Conservation (phyloP, 2,888 invertebrate species). For the Oxycera nigricornis region DNA sequence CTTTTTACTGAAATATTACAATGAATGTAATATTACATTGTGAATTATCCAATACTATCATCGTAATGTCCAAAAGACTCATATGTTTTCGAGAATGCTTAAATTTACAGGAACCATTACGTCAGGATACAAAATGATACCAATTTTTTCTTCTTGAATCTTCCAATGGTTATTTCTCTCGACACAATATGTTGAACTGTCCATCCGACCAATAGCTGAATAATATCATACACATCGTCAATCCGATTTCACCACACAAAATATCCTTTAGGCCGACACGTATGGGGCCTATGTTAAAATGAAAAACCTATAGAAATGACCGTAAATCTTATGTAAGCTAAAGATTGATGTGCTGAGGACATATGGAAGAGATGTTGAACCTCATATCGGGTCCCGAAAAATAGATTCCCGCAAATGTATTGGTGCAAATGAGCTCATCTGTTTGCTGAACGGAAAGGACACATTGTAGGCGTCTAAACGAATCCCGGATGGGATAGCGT, state of each 20-base stretch:
- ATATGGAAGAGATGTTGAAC: constrained; percentile 7
- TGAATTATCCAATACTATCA: no score
- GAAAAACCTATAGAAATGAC: constrained; percentile 15
- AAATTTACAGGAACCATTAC: no score
- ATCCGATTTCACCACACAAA: constrained; percentile 4
- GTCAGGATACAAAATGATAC: no score
- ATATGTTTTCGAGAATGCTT: no score
- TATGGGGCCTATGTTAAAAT: not conserved
- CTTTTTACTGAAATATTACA: no score
- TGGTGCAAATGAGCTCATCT: constrained; percentile 23
- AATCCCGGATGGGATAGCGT: not conserved
- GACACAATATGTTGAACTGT: not conserved
- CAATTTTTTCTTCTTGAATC: no score
- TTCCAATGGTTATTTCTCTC: no score
- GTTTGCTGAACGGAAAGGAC: not conserved
- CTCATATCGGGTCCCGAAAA: not conserved
- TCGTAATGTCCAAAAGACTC: no score
- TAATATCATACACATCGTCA: constrained; percentile 15
- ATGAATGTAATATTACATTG: no score
- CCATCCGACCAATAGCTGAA: not conserved
- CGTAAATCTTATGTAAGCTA: constrained; percentile 24
- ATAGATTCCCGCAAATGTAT: constrained; percentile 28
- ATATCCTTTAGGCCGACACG: not conserved
- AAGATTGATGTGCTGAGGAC: constrained; percentile 19
- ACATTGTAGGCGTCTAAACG: not conserved